Percentiles rank a stretch among this genome's conserved stretches.
Evolutionary conservation across 2,113 vertebrate genomes (phyloP).

Genomic region (Hippocampus mohnikei): DNA sequence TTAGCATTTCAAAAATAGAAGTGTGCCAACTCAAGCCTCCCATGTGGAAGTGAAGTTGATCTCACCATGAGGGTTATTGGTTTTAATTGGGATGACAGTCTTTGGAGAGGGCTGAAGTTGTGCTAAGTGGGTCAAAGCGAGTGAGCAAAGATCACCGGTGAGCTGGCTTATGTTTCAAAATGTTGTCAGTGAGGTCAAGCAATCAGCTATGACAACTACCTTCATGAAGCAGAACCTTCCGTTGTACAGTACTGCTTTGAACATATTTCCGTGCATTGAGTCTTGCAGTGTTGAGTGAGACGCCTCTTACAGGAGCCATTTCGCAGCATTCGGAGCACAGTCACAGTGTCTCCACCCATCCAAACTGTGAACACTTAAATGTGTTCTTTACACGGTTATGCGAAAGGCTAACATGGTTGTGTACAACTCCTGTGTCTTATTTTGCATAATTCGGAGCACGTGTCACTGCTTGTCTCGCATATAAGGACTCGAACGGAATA

Average conservation of each 20-base stretch:
- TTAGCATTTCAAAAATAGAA: slow-evolving; percentile 31
- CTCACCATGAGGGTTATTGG: slow-evolving; percentile 41
- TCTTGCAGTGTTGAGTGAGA: background rate
- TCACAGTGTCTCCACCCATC: background rate
- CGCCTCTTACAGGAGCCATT: slow-evolving; percentile 7
- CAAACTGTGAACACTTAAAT: slow-evolving; percentile 11
- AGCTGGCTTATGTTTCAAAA: background rate
- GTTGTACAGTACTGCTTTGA: background rate
- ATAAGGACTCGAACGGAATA: slow-evolving; percentile 47
- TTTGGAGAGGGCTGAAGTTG: slow-evolving; percentile 33
- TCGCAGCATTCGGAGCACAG: slow-evolving; percentile 5
- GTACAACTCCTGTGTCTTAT: slow-evolving; percentile 21
- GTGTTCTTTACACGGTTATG: slow-evolving; percentile 1
- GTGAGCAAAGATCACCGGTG: background rate
- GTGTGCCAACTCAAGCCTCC: background rate
- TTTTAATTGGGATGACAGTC: slow-evolving; percentile 41
- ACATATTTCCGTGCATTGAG: background rate
- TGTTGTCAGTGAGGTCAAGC: background rate
- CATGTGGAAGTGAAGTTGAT: slow-evolving; percentile 40
- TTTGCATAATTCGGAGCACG: slow-evolving; percentile 44
- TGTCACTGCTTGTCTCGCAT: slow-evolving; percentile 34
- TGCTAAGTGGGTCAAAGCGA: background rate
- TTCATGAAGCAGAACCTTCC: background rate
- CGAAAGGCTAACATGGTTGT: slow-evolving; percentile 25
- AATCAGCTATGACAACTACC: background rate